A percentile compares a stretch with the other conserved stretches of the same genome.
phyloP scores from a whole-genome alignment of 1,140 invertebrate species.

The Trypoxylus dichotomus region DNA sequence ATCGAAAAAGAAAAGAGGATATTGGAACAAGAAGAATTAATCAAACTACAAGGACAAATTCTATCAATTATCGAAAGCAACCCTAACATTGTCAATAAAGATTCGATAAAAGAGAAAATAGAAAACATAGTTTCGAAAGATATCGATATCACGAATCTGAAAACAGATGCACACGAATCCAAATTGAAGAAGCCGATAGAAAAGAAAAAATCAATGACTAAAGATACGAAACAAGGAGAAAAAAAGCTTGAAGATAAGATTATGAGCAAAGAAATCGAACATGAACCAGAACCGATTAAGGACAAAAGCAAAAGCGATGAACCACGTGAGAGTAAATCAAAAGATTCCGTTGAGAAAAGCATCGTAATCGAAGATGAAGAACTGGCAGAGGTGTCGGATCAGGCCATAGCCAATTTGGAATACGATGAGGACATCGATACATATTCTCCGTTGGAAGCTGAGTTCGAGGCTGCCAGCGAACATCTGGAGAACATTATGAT shows the following conservation, averaged over 20 bases:
- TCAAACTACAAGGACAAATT: constrained; percentile 44
- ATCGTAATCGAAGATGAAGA: constrained; percentile 18
- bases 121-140: constrained; percentile 45
- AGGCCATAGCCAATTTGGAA: constrained; percentile 2
- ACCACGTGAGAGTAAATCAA: too few relatives aligned
- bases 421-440: constrained; percentile 35
- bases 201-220: not conserved
- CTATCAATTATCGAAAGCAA: constrained; percentile 48
- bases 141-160: constrained; percentile 38
- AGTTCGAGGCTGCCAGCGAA: constrained; percentile 44
- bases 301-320: not conserved
- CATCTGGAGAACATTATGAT: constrained; percentile 49
- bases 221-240: constrained; percentile 13
- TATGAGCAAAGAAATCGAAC: not conserved
- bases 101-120: constrained; percentile 44
- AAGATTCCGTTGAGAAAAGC: constrained; percentile 30
- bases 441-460: constrained; percentile 37
- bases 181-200: constrained; percentile 22
- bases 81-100: constrained; percentile 50
- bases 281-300: too few relatives aligned
- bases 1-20: constrained; percentile 41
- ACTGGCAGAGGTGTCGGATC: constrained; percentile 38
- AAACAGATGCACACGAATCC: constrained; percentile 31
- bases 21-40: constrained; percentile 47
- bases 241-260: not conserved